These are phyloP conservation scores for Tokudaia muenninki DNA, from an alignment of 2,797 vertebrate genomes.

Conservation along the genomic window DNA sequence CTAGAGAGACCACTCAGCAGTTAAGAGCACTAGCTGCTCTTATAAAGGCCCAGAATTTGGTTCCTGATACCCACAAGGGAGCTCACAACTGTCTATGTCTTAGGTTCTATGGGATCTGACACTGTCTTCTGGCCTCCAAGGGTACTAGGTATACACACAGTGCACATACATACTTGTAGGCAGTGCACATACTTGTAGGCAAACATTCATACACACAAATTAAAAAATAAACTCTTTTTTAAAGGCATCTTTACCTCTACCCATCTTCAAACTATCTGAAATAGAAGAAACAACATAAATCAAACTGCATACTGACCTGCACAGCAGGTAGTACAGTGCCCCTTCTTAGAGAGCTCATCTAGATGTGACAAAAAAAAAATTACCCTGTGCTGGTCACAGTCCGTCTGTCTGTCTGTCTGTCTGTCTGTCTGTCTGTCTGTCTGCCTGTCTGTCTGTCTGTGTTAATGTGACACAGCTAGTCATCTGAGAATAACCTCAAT, in stretches of 20 bases:
- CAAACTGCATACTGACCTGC: background rate
- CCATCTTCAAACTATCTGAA: background rate
- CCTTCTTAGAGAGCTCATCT: background rate
- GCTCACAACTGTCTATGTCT: background rate
- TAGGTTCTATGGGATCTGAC: background rate
- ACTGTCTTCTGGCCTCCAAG: background rate
- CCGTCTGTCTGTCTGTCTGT: background rate
- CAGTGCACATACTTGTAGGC: background rate
- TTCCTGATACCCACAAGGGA: background rate
- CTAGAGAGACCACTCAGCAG: background rate
- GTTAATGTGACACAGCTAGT: background rate
- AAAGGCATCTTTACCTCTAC: background rate
- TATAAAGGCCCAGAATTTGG: background rate
- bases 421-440: too few species aligned
- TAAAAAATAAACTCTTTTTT: background rate
- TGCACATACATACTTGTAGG: background rate
- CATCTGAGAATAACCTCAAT: background rate
- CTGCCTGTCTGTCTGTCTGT: background rate
- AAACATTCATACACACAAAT: background rate
- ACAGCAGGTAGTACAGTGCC: background rate
- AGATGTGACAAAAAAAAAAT: background rate
- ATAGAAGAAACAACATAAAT: background rate
- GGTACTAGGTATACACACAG: background rate
- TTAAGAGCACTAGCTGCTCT: background rate
- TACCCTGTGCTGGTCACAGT: background rate